Conservation (phyloP, 1,140 invertebrate species). For the Drosophila jambulina region DNA sequence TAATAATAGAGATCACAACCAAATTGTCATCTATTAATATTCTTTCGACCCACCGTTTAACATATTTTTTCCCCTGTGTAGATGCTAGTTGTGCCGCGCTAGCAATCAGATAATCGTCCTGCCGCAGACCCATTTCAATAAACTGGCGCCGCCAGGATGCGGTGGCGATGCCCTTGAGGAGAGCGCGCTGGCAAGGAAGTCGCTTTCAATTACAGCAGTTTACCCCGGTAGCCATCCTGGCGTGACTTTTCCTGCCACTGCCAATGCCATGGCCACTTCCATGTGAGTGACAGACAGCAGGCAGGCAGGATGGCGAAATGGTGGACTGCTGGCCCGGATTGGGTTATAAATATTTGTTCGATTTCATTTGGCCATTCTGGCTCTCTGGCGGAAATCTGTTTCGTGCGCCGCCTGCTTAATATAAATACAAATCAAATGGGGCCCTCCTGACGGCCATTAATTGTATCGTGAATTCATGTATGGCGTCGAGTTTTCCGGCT, state of each 20-base stretch:
- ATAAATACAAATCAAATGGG: conserved; percentile 74
- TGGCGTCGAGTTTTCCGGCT: conserved; percentile 31
- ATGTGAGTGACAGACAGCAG: conserved; percentile 47
- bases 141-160: conserved; percentile 62
- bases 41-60: background rate
- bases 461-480: conserved; percentile 61
- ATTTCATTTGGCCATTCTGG: conserved; percentile 57
- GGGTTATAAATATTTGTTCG: conserved; percentile 79
- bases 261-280: conserved; percentile 44
- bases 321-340: conserved; percentile 20
- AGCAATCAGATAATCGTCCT: conserved; percentile 66
- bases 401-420: conserved; percentile 51
- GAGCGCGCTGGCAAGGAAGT: conserved; percentile 63
- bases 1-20: background rate
- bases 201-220: conserved; percentile 73
- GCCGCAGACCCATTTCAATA: conserved; percentile 59
- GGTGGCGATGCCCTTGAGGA: conserved; percentile 57
- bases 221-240: conserved; percentile 61
- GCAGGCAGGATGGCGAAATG: background rate
- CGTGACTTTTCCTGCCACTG: conserved; percentile 64
- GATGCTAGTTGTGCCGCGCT: conserved; percentile 42
- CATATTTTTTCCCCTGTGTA: background rate
- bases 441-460: conserved; percentile 62
- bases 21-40: background rate
- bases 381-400: conserved; percentile 61